phyloP scores from a whole-genome alignment of 2,797 vertebrate species.

The Channa striata region DNA sequence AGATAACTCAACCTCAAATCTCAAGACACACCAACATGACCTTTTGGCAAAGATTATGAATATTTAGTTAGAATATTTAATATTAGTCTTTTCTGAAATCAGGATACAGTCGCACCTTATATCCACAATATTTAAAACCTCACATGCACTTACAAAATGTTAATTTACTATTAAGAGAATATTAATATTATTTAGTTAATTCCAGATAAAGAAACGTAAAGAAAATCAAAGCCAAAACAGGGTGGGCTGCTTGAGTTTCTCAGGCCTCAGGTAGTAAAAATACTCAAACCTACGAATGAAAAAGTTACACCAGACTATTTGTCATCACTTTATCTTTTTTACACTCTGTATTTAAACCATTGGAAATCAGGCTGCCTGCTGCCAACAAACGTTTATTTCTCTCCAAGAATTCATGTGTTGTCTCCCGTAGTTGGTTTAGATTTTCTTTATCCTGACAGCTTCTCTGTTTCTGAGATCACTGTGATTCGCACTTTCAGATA shows the following conservation, averaged over 20 bases:
- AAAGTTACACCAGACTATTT: not conserved
- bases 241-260: not conserved
- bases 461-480: not conserved
- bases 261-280: not conserved
- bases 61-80: too few species aligned
- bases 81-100: too few species aligned
- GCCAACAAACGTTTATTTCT: slow-evolving; percentile 1
- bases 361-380: not conserved
- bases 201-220: not conserved
- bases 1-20: too few species aligned
- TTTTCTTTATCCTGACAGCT: not conserved
- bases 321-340: not conserved
- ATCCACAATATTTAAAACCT: not conserved
- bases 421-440: not conserved
- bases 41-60: too few species aligned
- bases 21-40: too few species aligned
- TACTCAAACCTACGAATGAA: not conserved
- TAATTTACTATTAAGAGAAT: not conserved
- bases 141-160: not conserved
- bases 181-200: too few species aligned
- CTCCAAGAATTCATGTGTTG: not conserved
- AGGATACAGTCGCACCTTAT: not conserved
- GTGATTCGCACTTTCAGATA: slow-evolving; percentile 12
- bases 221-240: not conserved
- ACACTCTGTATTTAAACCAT: not conserved